Evolutionary conservation across 2,888 invertebrate species (phyloP).

Genomic region (Hydriomena furcata): DNA sequence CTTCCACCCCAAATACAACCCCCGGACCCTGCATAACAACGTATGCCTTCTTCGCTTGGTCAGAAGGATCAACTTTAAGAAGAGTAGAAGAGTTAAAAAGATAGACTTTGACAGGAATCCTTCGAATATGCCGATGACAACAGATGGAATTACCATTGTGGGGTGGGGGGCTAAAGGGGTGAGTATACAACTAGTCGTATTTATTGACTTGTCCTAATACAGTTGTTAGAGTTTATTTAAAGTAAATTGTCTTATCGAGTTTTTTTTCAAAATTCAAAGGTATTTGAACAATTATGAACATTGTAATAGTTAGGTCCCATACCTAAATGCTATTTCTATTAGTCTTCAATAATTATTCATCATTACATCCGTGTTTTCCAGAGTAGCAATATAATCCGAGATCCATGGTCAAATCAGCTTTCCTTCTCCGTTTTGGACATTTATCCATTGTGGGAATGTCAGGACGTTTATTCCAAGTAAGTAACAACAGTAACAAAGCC

Average conservation of each 20-base stretch:
- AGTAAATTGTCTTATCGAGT: too few relatives aligned
- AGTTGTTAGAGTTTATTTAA: too few relatives aligned
- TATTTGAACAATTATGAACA: too few relatives aligned
- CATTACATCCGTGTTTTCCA: too few relatives aligned
- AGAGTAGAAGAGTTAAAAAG: constrained; percentile 48
- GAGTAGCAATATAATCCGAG: constrained; percentile 45
- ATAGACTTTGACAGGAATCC: constrained; percentile 55
- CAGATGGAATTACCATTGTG: constrained; percentile 55
- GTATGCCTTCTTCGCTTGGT: constrained; percentile 57
- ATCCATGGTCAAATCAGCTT: constrained; percentile 50
- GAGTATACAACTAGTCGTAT: constrained; percentile 40
- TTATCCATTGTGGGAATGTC: constrained; percentile 57
- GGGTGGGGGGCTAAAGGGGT: constrained; percentile 70
- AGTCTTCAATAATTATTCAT: too few relatives aligned
- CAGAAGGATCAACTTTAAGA: constrained; percentile 45
- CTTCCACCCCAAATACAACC: constrained; percentile 64
- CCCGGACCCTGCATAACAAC: constrained; percentile 58
- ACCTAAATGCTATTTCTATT: too few relatives aligned
- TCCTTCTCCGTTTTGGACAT: constrained; percentile 52
- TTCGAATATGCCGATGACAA: constrained; percentile 43
- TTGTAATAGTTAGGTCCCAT: too few relatives aligned
- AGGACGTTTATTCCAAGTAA: constrained; percentile 60
- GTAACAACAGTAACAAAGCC: too few relatives aligned
- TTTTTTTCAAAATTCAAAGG: too few relatives aligned
- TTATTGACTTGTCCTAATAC: too few relatives aligned